Percentiles rank a stretch among this genome's conserved stretches.
These are phyloP conservation scores for Lynx canadensis DNA, from an alignment of 2,113 vertebrate species.

Conservation along the genomic window DNA sequence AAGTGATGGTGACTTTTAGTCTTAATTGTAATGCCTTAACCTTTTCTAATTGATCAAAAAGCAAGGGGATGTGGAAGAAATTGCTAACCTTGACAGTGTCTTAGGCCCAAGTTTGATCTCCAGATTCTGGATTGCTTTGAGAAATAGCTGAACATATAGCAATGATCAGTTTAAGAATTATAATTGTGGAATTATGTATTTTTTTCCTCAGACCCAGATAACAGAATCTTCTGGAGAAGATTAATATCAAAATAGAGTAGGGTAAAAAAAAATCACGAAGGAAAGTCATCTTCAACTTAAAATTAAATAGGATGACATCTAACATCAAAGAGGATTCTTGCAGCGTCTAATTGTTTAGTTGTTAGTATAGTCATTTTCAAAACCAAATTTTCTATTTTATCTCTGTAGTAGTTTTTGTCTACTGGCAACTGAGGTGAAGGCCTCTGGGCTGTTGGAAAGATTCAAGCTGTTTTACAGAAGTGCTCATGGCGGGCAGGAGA, in stretches of 20 bases:
- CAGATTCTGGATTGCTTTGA: neutral
- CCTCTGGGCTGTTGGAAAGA: neutral
- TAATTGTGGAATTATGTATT: neutral
- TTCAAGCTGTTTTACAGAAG: neutral
- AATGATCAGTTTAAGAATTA: neutral
- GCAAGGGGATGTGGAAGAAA: neutral
- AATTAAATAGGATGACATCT: neutral
- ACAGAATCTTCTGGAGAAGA: neutral
- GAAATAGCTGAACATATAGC: neutral
- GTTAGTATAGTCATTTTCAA: neutral
- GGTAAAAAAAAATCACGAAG: neutral
- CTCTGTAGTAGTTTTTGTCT: neutral
- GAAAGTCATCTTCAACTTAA: neutral
- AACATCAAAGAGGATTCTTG: neutral
- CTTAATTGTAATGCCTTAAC: neutral
- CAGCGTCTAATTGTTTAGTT: neutral
- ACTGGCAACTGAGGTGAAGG: neutral
- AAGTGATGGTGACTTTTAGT: neutral
- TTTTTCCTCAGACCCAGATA: neutral
- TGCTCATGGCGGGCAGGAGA: neutral
- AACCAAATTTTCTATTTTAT: neutral
- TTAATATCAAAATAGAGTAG: neutral
- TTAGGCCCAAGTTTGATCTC: neutral
- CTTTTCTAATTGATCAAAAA: neutral
- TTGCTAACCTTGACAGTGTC: neutral